Conservation (phyloP, 1,140 invertebrate species). For the Battus philenor region DNA sequence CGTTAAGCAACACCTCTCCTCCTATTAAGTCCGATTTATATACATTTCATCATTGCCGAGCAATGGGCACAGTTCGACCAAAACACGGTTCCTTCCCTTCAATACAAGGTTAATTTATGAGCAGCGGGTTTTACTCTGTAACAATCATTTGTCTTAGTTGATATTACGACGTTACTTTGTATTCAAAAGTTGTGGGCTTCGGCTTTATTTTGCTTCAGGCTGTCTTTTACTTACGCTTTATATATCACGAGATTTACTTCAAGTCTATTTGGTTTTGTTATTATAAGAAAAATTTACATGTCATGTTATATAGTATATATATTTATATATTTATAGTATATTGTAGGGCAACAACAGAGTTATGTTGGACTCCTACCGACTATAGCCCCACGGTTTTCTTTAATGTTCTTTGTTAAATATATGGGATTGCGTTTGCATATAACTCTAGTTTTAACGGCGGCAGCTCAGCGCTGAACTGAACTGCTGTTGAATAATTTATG, state of each 20-base stretch:
- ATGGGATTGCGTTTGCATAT: too few relatives aligned
- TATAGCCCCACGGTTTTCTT: too few relatives aligned
- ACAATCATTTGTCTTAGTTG: conserved; percentile 11
- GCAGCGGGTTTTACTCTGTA: conserved; percentile 7
- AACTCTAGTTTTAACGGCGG: too few relatives aligned
- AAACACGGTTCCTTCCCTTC: conserved; percentile 7
- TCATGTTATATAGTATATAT: neutral
- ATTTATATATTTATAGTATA: neutral
- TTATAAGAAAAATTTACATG: neutral
- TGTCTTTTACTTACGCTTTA: conserved; percentile 11
- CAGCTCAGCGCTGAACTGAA: too few relatives aligned
- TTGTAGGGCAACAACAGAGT: neutral
- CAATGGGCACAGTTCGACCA: conserved; percentile 1
- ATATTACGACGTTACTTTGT: conserved; percentile 10
- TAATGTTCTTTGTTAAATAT: too few relatives aligned
- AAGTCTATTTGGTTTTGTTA: conserved; percentile 2
- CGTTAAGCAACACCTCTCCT: too few relatives aligned
- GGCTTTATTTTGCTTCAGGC: conserved; percentile 11
- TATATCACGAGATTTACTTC: conserved; percentile 7
- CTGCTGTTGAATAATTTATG: too few relatives aligned
- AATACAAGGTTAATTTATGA: conserved; percentile 16
- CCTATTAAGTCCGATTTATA: too few relatives aligned
- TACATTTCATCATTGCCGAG: conserved; percentile 2
- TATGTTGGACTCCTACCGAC: too few relatives aligned
- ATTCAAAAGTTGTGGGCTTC: conserved; percentile 12